Evolutionary conservation across 2,113 vertebrate species (phyloP).

Genomic region (Daubentonia madagascariensis): DNA sequence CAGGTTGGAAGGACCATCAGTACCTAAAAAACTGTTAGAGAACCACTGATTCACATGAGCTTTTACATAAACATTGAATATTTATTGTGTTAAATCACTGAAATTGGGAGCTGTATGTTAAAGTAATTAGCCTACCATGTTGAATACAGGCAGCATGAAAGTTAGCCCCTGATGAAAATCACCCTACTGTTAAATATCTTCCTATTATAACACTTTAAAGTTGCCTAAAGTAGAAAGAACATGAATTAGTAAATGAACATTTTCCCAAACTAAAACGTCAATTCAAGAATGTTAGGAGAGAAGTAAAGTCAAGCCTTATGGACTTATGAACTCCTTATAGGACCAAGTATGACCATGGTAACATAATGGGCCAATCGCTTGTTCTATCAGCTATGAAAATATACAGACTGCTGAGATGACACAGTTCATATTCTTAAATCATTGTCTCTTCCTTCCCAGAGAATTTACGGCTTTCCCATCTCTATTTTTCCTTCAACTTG

Average conservation of each 20-base stretch:
- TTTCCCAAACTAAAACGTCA: conserved; percentile 47
- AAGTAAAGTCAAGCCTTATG: background rate
- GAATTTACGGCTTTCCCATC: too few relatives aligned
- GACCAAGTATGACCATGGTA: conserved; percentile 74
- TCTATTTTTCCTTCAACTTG: background rate
- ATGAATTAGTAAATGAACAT: background rate
- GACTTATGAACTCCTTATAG: conserved; percentile 69
- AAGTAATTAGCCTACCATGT: background rate
- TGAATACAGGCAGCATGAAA: background rate
- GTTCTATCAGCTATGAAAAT: conserved; percentile 71
- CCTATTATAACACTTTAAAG: background rate
- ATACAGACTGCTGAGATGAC: conserved; percentile 3
- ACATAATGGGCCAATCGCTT: conserved; percentile 59
- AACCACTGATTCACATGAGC: background rate
- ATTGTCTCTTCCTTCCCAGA: background rate
- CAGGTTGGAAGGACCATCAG: background rate
- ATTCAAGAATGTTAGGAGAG: background rate
- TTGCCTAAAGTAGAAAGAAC: background rate
- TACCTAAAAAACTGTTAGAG: background rate
- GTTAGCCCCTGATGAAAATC: background rate
- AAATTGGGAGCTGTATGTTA: background rate
- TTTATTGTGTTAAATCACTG: background rate
- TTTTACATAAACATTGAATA: background rate
- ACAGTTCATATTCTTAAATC: background rate
- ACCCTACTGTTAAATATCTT: background rate